These are phyloP conservation scores for Origma solitaria DNA, from an alignment of 2,113 vertebrate genomes.

Conservation along the genomic window DNA sequence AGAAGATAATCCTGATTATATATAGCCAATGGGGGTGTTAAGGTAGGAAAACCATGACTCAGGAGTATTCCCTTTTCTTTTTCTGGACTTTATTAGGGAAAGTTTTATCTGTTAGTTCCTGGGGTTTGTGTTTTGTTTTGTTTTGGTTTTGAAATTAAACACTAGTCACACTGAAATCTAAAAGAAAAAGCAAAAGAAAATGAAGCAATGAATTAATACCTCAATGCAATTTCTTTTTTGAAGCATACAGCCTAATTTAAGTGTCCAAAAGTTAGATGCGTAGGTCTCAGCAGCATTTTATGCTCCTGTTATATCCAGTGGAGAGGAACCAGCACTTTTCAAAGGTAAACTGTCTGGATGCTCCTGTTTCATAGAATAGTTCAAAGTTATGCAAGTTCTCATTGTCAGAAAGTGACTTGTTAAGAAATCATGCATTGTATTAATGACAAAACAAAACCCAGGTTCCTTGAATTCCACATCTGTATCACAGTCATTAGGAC, in stretches of 20 bases:
- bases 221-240: background rate
- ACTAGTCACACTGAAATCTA: background rate
- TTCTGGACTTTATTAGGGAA: background rate
- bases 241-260: background rate
- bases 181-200: background rate
- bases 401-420: background rate
- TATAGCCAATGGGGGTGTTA: background rate
- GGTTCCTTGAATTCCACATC: background rate
- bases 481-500: background rate
- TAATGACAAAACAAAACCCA: background rate
- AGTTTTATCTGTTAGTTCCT: background rate
- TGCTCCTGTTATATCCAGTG: background rate
- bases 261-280: background rate
- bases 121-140: rapidly evolving
- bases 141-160: background rate
- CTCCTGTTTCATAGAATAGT: background rate
- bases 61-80: background rate
- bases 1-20: background rate
- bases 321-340: background rate
- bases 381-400: constrained; percentile 1
- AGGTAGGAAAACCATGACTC: background rate
- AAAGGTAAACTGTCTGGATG: background rate
- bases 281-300: background rate
- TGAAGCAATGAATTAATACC: rapidly evolving
- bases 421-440: background rate